Percentiles rank a stretch among this genome's conserved stretches.
These are phyloP conservation scores for Spisula solida DNA, from an alignment of 2,888 invertebrate genomes.

Conservation along the genomic window DNA sequence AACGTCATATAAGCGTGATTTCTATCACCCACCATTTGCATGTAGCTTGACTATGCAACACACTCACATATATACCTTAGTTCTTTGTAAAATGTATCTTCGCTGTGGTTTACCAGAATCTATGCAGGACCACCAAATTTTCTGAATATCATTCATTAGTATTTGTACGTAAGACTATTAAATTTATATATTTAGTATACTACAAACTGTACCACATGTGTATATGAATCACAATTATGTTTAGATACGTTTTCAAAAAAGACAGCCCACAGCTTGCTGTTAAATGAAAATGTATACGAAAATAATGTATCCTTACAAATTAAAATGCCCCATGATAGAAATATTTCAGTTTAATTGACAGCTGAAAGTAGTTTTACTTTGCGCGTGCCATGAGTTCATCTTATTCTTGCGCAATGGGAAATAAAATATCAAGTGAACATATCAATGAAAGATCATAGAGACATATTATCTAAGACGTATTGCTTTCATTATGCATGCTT, in stretches of 20 bases:
- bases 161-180: neutral
- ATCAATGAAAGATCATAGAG: neutral
- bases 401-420: neutral
- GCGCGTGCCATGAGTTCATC: neutral
- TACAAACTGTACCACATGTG: neutral
- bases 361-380: neutral
- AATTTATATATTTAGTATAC: no score
- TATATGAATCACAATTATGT: neutral
- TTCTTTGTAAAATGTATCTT: constrained; percentile 13
- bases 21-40: neutral
- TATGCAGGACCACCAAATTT: neutral
- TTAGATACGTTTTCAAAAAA: no score
- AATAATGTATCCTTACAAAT: neutral
- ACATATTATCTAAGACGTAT: neutral
- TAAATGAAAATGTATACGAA: neutral
- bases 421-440: neutral
- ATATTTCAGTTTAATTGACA: neutral
- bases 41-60: neutral
- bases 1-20: neutral
- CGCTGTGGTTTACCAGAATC: neutral
- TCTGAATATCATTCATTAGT: constrained; percentile 8
- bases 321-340: neutral
- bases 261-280: neutral
- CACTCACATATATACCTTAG: neutral
- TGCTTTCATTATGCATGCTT: neutral